These are phyloP conservation scores for Xiphophorus birchmanni DNA, from an alignment of 2,797 vertebrate species.

Conservation along the genomic window DNA sequence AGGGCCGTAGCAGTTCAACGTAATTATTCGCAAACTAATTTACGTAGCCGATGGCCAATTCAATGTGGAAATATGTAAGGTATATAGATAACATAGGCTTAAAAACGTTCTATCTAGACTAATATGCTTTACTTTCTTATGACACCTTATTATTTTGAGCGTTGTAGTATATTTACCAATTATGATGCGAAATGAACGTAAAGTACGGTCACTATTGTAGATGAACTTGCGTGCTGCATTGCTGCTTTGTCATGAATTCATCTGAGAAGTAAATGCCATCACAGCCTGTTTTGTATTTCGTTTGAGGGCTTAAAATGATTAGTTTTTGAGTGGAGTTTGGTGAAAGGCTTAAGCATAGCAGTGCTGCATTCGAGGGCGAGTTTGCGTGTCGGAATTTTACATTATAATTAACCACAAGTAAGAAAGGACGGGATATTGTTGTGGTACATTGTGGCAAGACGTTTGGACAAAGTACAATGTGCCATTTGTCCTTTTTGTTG, in stretches of 20 bases:
- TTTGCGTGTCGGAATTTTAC: slow-evolving; percentile 6
- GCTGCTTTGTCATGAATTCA: background rate
- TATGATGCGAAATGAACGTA: background rate
- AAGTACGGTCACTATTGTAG: background rate
- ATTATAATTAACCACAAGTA: background rate
- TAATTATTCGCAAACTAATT: background rate
- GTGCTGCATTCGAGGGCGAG: slow-evolving; percentile 33
- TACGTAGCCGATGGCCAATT: fast-evolving
- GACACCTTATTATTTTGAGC: background rate
- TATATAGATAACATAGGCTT: slow-evolving; percentile 30
- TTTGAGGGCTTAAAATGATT: background rate
- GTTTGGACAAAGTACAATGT: background rate
- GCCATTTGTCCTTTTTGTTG: background rate
- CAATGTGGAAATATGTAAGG: background rate
- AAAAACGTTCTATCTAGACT: fast-evolving
- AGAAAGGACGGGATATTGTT: background rate
- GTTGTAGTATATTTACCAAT: background rate
- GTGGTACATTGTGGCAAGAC: background rate
- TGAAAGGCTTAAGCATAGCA: background rate
- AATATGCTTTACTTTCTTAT: background rate
- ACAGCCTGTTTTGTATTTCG: background rate
- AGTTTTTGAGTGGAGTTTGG: slow-evolving; percentile 19
- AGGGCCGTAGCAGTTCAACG: fast-evolving
- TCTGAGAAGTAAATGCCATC: background rate
- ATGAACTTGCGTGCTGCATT: background rate